phyloP scores from a whole-genome alignment of 1,140 invertebrate genomes.

The Magallana gigas region DNA sequence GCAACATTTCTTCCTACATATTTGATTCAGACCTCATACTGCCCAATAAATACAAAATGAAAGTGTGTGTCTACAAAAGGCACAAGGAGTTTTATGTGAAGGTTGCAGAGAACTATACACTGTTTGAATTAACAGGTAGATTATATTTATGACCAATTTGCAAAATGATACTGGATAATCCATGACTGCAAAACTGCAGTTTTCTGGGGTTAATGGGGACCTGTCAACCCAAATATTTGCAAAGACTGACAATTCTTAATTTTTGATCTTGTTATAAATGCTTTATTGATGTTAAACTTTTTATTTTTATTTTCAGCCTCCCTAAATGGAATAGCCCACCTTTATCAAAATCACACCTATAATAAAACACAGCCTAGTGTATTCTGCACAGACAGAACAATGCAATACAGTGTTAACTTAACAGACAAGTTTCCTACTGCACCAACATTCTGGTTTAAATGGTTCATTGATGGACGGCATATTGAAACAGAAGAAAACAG shows the following conservation, averaged over 20 bases:
- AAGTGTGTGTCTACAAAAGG: slow-evolving; percentile 28
- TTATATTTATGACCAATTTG: not conserved
- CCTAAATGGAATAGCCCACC: not conserved
- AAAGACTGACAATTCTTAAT: too few relatives aligned
- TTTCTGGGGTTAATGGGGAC: too few relatives aligned
- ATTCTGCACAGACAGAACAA: not conserved
- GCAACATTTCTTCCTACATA: slow-evolving; percentile 10
- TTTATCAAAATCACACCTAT: slow-evolving; percentile 3
- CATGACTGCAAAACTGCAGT: too few relatives aligned
- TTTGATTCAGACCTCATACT: slow-evolving; percentile 13
- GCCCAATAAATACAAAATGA: slow-evolving; percentile 39
- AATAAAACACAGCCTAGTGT: not conserved
- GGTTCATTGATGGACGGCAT: not conserved
- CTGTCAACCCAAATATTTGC: too few relatives aligned
- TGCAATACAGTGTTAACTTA: slow-evolving; percentile 11
- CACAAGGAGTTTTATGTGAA: not conserved
- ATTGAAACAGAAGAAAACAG: slow-evolving; percentile 13
- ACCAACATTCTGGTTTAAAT: not conserved
- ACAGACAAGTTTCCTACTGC: not conserved
- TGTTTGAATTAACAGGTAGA: slow-evolving; percentile 30
- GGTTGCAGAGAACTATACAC: not conserved
- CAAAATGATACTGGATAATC: too few relatives aligned
- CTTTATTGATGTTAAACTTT: not conserved
- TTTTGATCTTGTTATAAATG: too few relatives aligned
- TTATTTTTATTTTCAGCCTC: not conserved